Conservation (phyloP, 1,140 invertebrate genomes). For the Campoletis sonorensis region DNA sequence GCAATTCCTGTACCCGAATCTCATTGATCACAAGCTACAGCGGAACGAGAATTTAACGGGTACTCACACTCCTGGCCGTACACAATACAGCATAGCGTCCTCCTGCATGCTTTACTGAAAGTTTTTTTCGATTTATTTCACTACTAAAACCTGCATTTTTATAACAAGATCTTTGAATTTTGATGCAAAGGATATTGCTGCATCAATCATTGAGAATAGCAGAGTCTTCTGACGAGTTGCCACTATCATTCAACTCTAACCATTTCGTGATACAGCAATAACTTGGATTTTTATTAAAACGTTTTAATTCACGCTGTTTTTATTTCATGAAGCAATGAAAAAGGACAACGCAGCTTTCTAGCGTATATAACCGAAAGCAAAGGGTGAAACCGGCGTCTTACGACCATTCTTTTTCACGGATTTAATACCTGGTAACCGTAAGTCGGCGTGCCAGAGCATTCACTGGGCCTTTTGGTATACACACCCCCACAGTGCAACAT, state of each 20-base stretch:
- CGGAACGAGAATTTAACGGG: slow-evolving; percentile 42
- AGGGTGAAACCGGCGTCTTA: slow-evolving; percentile 47
- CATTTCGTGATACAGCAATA: no score
- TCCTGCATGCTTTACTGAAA: background rate
- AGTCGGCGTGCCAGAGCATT: slow-evolving; percentile 56
- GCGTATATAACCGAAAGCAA: background rate
- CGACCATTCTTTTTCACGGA: slow-evolving; percentile 65
- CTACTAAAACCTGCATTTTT: background rate
- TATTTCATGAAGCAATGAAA: background rate
- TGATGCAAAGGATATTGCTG: no score
- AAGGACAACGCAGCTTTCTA: background rate
- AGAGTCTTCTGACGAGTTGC: no score
- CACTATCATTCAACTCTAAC: no score
- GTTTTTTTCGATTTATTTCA: background rate
- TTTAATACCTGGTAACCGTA: slow-evolving; percentile 68
- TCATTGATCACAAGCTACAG: slow-evolving; percentile 44
- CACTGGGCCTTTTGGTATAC: background rate
- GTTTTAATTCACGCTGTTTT: background rate
- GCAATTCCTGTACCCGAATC: slow-evolving; percentile 41
- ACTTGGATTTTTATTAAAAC: no score
- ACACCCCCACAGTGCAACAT: background rate
- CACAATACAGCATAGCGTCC: background rate
- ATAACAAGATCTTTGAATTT: no score
- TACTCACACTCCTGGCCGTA: slow-evolving; percentile 6
- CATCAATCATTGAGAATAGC: no score